Percentiles rank a stretch among this genome's conserved stretches.
Evolutionary conservation across 2,797 vertebrate genomes (phyloP).

Genomic region (Neosilurus hyrtlii): DNA sequence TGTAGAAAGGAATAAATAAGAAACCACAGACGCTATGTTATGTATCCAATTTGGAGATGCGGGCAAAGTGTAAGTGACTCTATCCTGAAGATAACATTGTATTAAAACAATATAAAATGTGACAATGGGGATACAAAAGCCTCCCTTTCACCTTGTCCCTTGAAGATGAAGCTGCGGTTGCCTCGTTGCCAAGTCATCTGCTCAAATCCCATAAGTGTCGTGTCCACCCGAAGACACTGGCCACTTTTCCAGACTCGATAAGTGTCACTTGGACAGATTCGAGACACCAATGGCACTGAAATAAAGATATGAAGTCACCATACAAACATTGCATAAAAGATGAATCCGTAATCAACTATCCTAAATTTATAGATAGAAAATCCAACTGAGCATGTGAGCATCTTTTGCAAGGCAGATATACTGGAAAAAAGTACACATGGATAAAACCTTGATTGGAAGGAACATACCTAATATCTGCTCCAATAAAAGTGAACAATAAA

Average conservation of each 20-base stretch:
- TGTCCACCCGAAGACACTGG: slow-evolving; percentile 93
- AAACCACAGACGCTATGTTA: neutral
- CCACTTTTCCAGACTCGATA: slow-evolving; percentile 98
- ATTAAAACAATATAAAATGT: neutral
- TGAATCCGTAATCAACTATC: neutral
- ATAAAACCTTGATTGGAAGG: neutral
- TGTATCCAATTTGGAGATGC: neutral
- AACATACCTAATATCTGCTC: neutral
- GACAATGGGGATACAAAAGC: neutral
- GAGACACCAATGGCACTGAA: slow-evolving; percentile 92
- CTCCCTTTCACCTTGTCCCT: slow-evolving; percentile 82
- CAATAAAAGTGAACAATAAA: neutral
- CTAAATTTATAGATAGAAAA: slow-evolving; percentile 22
- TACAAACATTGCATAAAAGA: slow-evolving; percentile 31
- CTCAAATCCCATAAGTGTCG: slow-evolving; percentile 93
- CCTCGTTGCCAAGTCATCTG: slow-evolving; percentile 99
- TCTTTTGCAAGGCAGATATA: slow-evolving; percentile 1
- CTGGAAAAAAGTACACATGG: neutral
- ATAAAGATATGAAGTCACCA: slow-evolving; percentile 27
- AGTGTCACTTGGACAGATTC: slow-evolving; percentile 96
- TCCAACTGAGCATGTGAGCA: neutral
- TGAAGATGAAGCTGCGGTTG: slow-evolving; percentile 94
- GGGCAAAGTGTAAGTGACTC: neutral
- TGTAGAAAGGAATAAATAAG: slow-evolving; percentile 28
- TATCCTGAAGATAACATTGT: neutral